Evolutionary conservation across 2,113 vertebrate species (phyloP), one percentile per base, ranked within the genome.

Genomic region (Chaetodon auriga): DNA sequence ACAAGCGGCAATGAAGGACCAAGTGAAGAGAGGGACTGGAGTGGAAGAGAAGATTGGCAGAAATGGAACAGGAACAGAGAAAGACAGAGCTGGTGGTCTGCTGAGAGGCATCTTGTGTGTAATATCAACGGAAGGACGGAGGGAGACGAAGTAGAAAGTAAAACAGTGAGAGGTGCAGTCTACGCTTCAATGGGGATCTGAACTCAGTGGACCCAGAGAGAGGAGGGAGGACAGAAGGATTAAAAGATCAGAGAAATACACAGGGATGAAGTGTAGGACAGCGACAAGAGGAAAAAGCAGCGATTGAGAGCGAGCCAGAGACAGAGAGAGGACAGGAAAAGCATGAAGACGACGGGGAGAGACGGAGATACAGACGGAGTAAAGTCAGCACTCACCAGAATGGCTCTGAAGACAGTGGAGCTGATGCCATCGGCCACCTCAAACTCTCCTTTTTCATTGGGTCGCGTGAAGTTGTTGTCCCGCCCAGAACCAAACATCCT

Each of bases 361-460:
- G 10, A 49, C 1, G 30, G 48, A 49, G 43, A 23, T 11, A 48
- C 30, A 30, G 30, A 30, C 30, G 30, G 30, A 30, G 30, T 36
- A 5, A 74, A 68, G 19, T 38, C 21, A 23, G 45, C 95, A 9
- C 21, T 98, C 91, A 99, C 98, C 96, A 99, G 91, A 87, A 99
- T 98, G 87, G 98, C 98, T 87, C 98, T 95, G 94, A 99, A 99
- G 53, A 99, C 97, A 11, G 98, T 98, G 55, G 97, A 99, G 82
- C 97, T 97, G 95, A 99, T 99, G 73, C 98, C 98, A 60, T 99
- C 98, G 8, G 98, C 98, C 81, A 99, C 98, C 87, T 99, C 98
- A 75, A 96, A 99, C 73, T 99, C 98, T 86, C 98, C 98, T 84
- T 99, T 99, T 61, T 99, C 98, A 87, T 99, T 99, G 78, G 98